phyloP scores from a whole-genome alignment of 2,797 vertebrate species.

The Aulostomus chinensis region DNA sequence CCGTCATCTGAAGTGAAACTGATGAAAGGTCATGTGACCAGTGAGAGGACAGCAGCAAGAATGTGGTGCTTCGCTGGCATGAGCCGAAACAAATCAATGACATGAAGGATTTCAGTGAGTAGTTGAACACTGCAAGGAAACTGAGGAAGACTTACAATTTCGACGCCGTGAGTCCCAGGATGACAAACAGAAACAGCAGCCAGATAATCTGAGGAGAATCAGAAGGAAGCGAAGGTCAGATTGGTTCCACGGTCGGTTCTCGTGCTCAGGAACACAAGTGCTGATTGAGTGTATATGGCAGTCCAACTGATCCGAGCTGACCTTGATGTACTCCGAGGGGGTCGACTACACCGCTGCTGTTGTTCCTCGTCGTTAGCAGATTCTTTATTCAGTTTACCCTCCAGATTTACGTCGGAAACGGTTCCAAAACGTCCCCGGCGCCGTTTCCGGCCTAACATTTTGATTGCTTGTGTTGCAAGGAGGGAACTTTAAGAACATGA shows the following conservation, averaged over 20 bases:
- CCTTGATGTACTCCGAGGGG: not conserved
- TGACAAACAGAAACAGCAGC: constrained; percentile 89
- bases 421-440: too few relatives aligned
- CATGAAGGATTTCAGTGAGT: not conserved
- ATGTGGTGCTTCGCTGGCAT: not conserved
- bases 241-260: not conserved
- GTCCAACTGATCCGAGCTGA: too few relatives aligned
- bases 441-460: too few relatives aligned
- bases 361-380: not conserved
- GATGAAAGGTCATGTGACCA: constrained; percentile 42
- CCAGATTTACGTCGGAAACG: not conserved
- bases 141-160: constrained; percentile 89
- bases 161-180: constrained; percentile 88
- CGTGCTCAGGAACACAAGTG: not conserved
- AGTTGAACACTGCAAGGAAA: not conserved
- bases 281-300: not conserved
- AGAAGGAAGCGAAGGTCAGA: constrained; percentile 6
- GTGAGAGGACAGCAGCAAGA: too few relatives aligned
- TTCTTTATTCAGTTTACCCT: not conserved
- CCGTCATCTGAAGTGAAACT: constrained; percentile 15
- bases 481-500: not conserved
- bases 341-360: not conserved
- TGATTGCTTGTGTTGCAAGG: not conserved
- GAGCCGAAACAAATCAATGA: not conserved
- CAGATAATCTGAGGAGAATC: constrained; percentile 84